Percentiles rank a stretch among this genome's conserved stretches.
These are phyloP conservation scores for Thalassoma bifasciatum DNA, from an alignment of 2,113 vertebrate genomes.

Conservation along the genomic window DNA sequence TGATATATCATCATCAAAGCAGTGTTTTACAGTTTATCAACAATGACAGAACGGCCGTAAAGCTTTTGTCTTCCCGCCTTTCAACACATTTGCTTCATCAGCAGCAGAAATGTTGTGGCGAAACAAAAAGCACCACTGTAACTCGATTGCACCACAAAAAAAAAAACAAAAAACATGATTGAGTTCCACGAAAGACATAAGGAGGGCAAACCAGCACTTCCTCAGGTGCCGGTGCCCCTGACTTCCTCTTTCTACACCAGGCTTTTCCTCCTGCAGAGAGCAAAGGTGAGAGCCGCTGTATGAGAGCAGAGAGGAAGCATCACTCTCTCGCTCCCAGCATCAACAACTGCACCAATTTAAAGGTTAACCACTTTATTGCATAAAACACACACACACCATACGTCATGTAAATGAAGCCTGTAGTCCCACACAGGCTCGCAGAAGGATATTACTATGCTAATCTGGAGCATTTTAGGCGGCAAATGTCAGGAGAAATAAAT, in stretches of 20 bases:
- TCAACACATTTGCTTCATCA: too few relatives aligned
- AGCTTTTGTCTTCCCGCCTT: too few relatives aligned
- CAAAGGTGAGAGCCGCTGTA: conserved; percentile 56
- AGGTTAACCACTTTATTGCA: conserved; percentile 79
- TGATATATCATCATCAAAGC: too few relatives aligned
- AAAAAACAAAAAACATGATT: background rate
- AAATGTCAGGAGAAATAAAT: conserved; percentile 83
- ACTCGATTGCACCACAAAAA: conserved; percentile 20
- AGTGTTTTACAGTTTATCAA: too few relatives aligned
- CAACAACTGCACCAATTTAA: conserved; percentile 76
- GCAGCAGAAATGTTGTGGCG: background rate
- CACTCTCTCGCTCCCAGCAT: conserved; percentile 55
- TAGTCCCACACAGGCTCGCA: conserved; percentile 50
- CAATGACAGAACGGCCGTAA: too few relatives aligned
- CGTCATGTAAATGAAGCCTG: conserved; percentile 78
- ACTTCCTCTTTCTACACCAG: conserved; percentile 14
- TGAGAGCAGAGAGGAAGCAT: conserved; percentile 51
- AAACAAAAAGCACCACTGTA: conserved; percentile 24
- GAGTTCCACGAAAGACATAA: conserved; percentile 8
- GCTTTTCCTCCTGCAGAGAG: conserved; percentile 20
- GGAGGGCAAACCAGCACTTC: conserved; percentile 6
- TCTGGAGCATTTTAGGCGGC: conserved; percentile 77
- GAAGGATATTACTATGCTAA: conserved; percentile 82
- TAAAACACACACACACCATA: conserved; percentile 66
- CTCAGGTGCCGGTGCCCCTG: background rate